These are phyloP conservation scores for Urocolius indicus DNA, from an alignment of 2,113 vertebrate species.

Conservation along the genomic window DNA sequence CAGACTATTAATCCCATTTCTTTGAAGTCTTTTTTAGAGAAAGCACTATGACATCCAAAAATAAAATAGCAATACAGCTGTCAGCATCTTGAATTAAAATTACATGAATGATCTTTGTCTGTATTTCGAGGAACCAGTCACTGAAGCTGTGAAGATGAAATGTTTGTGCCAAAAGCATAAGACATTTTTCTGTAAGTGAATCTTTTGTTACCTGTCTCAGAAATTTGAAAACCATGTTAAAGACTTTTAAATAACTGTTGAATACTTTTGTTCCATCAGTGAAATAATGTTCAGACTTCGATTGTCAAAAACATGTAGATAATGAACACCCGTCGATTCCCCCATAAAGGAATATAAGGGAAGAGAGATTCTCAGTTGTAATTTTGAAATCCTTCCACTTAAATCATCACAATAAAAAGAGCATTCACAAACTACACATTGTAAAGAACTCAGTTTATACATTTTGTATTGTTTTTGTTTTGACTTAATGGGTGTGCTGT, in stretches of 20 bases:
- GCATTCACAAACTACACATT: background rate
- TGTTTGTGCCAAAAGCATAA: background rate
- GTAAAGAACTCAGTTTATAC: background rate
- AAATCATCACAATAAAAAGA: background rate
- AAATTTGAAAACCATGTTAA: background rate
- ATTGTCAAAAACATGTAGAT: slow-evolving; percentile 11
- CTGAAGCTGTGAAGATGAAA: background rate
- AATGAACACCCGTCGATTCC: background rate
- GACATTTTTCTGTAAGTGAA: background rate
- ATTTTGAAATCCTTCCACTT: background rate
- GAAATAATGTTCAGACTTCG: background rate
- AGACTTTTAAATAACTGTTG: slow-evolving; percentile 4
- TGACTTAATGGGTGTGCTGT: background rate
- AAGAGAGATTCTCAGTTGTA: background rate
- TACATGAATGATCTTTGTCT: background rate
- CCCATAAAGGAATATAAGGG: background rate
- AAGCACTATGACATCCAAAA: background rate
- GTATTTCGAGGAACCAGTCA: background rate
- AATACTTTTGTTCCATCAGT: background rate
- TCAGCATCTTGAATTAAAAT: slow-evolving; percentile 18
- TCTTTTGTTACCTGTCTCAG: background rate
- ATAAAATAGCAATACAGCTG: background rate
- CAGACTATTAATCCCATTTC: background rate
- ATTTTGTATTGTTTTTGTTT: slow-evolving; percentile 9
- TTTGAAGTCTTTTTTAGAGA: background rate